phyloP scores from a whole-genome alignment of 2,888 invertebrate genomes.

The Lepidonotus clava region DNA sequence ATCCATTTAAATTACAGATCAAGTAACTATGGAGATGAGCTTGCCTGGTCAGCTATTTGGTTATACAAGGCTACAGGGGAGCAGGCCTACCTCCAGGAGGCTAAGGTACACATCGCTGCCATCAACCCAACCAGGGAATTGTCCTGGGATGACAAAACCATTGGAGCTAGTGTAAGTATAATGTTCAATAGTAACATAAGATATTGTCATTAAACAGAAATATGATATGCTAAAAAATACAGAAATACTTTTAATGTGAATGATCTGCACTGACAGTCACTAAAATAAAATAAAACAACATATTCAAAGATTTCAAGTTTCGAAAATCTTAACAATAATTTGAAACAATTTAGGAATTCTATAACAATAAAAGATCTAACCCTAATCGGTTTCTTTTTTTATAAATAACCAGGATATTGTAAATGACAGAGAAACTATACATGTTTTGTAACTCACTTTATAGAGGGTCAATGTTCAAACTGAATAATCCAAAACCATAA shows the following conservation, averaged over 20 bases:
- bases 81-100: slow-evolving; percentile 67
- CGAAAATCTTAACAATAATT: background rate
- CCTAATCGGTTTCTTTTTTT: too few relatives aligned
- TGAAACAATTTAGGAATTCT: too few relatives aligned
- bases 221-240: too few relatives aligned
- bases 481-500: background rate
- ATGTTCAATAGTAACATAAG: background rate
- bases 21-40: slow-evolving; percentile 61
- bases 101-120: slow-evolving; percentile 66
- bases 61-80: slow-evolving; percentile 62
- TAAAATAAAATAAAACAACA: background rate
- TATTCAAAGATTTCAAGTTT: background rate
- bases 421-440: too few relatives aligned
- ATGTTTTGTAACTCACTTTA: too few relatives aligned
- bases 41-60: slow-evolving; percentile 61
- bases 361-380: too few relatives aligned
- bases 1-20: too few relatives aligned
- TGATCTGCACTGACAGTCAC: background rate
- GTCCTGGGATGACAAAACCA: slow-evolving; percentile 74
- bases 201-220: too few relatives aligned
- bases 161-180: slow-evolving; percentile 68
- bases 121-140: slow-evolving; percentile 68
- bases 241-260: background rate
- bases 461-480: too few relatives aligned
- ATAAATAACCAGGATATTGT: too few relatives aligned